A percentile compares a stretch with the other conserved stretches of the same genome.
phyloP scores from a whole-genome alignment of 1,140 invertebrate species.

The Cheumatopsyche charites region DNA sequence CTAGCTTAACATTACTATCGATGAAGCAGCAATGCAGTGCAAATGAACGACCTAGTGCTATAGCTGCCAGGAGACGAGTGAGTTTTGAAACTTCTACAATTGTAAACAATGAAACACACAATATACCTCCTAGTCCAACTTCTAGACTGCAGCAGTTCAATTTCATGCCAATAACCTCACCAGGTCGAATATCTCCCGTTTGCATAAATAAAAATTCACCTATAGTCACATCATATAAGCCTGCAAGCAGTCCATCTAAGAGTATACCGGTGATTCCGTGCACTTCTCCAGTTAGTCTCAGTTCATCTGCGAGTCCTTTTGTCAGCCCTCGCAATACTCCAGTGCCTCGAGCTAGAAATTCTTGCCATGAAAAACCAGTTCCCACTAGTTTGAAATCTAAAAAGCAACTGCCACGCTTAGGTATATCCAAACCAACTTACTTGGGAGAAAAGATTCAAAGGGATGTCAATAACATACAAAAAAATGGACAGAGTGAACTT shows the following conservation, averaged over 20 bases:
- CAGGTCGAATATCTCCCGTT: slow-evolving; percentile 68
- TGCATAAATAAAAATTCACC: slow-evolving; percentile 56
- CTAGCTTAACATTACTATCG: slow-evolving; percentile 38
- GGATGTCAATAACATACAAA: slow-evolving; percentile 45
- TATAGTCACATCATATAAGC: slow-evolving; percentile 51
- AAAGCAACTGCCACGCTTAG: background rate
- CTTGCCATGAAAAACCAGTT: slow-evolving; percentile 32
- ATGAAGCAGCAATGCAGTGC: slow-evolving; percentile 26
- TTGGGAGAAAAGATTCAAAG: slow-evolving; percentile 48
- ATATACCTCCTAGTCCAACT: slow-evolving; percentile 64
- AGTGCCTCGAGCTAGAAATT: slow-evolving; percentile 62
- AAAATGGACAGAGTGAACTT: slow-evolving; percentile 38
- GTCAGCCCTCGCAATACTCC: slow-evolving; percentile 82
- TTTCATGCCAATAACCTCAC: slow-evolving; percentile 84
- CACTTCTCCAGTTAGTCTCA: slow-evolving; percentile 57
- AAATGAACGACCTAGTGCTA: slow-evolving; percentile 13
- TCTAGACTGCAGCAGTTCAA: slow-evolving; percentile 76
- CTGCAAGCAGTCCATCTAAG: slow-evolving; percentile 56
- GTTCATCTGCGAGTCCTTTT: slow-evolving; percentile 73
- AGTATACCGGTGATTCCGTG: slow-evolving; percentile 58
- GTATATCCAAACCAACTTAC: slow-evolving; percentile 41
- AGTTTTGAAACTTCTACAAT: slow-evolving; percentile 65
- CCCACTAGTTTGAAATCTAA: slow-evolving; percentile 30
- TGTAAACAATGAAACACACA: slow-evolving; percentile 46
- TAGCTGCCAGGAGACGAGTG: slow-evolving; percentile 59